Evolutionary conservation across 2,888 invertebrate species (phyloP).

Genomic region (Colletes collaris): DNA sequence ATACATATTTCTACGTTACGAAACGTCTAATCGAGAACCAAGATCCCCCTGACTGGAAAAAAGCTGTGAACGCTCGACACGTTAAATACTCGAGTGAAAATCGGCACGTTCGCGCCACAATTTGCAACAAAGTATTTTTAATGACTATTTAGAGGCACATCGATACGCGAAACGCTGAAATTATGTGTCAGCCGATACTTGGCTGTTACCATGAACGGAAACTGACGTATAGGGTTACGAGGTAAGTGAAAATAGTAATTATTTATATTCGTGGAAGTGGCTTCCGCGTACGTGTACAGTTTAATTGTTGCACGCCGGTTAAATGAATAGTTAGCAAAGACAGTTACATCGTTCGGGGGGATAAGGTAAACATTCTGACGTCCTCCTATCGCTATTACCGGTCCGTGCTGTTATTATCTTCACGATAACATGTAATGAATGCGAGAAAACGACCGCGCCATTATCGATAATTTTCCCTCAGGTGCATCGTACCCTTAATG

Average conservation of each 20-base stretch:
- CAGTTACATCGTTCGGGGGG: constrained; percentile 40
- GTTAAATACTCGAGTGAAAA: constrained; percentile 17
- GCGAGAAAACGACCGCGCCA: constrained; percentile 71
- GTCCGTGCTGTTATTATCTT: constrained; percentile 65
- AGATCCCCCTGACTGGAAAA: no score
- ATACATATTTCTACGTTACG: no score
- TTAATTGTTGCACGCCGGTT: constrained; percentile 62
- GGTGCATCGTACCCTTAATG: constrained; percentile 69
- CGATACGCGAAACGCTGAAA: constrained; percentile 39
- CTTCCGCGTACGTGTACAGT: constrained; percentile 14
- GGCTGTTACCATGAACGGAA: constrained; percentile 40
- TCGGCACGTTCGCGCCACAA: constrained; percentile 29
- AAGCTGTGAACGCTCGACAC: neutral
- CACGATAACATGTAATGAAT: constrained; percentile 70
- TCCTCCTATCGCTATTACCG: constrained; percentile 66
- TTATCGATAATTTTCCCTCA: constrained; percentile 71
- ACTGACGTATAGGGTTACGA: constrained; percentile 20
- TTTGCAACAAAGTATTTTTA: constrained; percentile 26
- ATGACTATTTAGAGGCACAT: constrained; percentile 8
- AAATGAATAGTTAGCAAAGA: constrained; percentile 53
- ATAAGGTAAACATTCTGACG: constrained; percentile 65
- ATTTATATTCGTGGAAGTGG: constrained; percentile 55
- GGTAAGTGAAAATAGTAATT: constrained; percentile 60
- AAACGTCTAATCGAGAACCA: no score
- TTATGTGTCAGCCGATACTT: constrained; percentile 51